Evolutionary conservation across 2,113 vertebrate species (phyloP), one percentile per base, ranked within the genome.

Genomic region (Cygnus buccinator): DNA sequence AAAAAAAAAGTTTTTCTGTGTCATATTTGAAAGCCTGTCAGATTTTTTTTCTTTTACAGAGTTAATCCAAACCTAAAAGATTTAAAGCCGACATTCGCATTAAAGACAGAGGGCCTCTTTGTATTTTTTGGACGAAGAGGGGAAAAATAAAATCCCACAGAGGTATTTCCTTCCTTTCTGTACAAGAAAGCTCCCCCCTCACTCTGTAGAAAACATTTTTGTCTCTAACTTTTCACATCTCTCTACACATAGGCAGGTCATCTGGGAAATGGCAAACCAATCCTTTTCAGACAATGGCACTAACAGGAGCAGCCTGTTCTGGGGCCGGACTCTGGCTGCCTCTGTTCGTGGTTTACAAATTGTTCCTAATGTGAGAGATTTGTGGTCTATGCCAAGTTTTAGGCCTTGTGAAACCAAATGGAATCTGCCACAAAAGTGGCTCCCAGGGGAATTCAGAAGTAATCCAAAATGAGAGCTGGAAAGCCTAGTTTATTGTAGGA

Each of bases 11-110:
- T 96, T 97, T 98, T 98, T 97, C 97, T 97, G 96, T 87, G 78
- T 98, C 98, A 98, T 98, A 98, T 98, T 97, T 98, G 98, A 98
- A 99, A 98, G 98, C 97, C 98, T 98, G 98, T 98, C 98, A 98
- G 98, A 98, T 98, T 98, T 98, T 97, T 97, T 81, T 97, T 87
- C 95, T 97, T 97, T 96, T 97, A 96, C 97, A 93, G 98, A 98
- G 98, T 98, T 98, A 98, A 98, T 98, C 98, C 97, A 98, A 98
- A 98, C 97, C 98, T 98, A 98, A 98, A 97, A 98, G 98, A 98
- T 98, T 98, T 98, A 98, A 98, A 98, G 98, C 98, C 89, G 97
- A 98, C 98, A 98, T 98, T 97, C 94, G 96, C 97, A 97, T 97
- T 98, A 97, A 98, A 97, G 97, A 98, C 98, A 98, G 97, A 98